Evolutionary conservation across 1,140 invertebrate genomes (phyloP).

Genomic region (Caligus rogercresseyi): DNA sequence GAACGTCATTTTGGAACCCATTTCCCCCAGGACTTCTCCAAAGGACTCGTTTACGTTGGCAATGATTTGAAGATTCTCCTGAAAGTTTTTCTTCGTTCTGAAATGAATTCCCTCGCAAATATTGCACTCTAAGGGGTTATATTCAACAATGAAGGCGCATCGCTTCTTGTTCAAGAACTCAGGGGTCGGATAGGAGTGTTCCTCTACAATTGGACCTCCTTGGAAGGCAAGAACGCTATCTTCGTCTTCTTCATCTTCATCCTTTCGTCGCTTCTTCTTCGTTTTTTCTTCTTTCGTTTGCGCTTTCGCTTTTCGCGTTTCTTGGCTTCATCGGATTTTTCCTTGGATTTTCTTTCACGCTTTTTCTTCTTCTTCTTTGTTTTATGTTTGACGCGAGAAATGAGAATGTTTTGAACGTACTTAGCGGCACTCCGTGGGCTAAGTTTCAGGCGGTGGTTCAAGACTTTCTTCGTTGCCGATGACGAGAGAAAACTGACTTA

Average conservation of each 20-base stretch:
- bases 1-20: neutral
- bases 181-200: neutral
- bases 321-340: neutral
- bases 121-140: neutral
- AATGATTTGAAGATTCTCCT: neutral
- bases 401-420: constrained; percentile 4
- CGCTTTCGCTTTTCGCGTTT: neutral
- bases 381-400: neutral
- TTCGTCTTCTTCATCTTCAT: neutral
- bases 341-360: neutral
- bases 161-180: neutral
- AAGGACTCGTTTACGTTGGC: constrained; percentile 5
- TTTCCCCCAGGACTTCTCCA: neutral
- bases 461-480: neutral
- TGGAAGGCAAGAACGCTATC: neutral
- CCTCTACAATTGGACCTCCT: neutral
- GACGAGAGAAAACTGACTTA: neutral
- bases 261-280: neutral
- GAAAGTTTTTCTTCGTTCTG: constrained; percentile 9
- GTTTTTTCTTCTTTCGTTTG: neutral
- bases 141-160: constrained; percentile 5
- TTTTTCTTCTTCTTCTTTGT: neutral
- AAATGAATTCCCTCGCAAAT: constrained; percentile 16
- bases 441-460: neutral
- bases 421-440: constrained; percentile 4